phyloP scores from a whole-genome alignment of 2,888 invertebrate genomes.

The Elegia similella region DNA sequence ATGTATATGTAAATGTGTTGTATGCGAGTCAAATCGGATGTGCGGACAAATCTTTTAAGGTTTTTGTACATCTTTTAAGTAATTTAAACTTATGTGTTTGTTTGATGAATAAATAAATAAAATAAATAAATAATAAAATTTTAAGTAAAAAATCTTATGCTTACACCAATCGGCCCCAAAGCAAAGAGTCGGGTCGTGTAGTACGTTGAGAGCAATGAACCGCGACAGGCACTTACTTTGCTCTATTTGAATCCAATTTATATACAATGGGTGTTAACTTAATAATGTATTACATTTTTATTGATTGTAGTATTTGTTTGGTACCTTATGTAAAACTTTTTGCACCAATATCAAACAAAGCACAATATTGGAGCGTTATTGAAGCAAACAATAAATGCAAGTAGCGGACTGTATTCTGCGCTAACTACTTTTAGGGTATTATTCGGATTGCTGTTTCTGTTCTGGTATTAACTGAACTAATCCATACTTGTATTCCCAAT shows the following conservation, averaged over 20 bases:
- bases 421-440: conserved; percentile 62
- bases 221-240: not conserved
- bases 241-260: not conserved
- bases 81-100: too few relatives aligned
- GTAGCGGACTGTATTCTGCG: conserved; percentile 54
- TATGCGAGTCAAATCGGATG: too few relatives aligned
- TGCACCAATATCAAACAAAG: not conserved
- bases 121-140: too few relatives aligned
- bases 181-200: not conserved
- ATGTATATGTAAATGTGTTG: too few relatives aligned
- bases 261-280: not conserved
- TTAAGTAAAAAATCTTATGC: too few relatives aligned
- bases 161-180: not conserved
- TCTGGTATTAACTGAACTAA: conserved; percentile 28
- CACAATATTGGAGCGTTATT: not conserved
- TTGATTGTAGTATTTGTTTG: not conserved
- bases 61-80: too few relatives aligned
- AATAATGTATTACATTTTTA: not conserved
- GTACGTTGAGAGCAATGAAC: not conserved
- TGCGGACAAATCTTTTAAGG: too few relatives aligned
- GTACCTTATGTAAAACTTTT: too few relatives aligned
- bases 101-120: too few relatives aligned
- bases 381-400: conserved; percentile 45
- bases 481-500: not conserved
- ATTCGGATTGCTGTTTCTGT: conserved; percentile 56